phyloP scores from a whole-genome alignment of 2,113 vertebrate genomes.

The Eubucco bourcierii region DNA sequence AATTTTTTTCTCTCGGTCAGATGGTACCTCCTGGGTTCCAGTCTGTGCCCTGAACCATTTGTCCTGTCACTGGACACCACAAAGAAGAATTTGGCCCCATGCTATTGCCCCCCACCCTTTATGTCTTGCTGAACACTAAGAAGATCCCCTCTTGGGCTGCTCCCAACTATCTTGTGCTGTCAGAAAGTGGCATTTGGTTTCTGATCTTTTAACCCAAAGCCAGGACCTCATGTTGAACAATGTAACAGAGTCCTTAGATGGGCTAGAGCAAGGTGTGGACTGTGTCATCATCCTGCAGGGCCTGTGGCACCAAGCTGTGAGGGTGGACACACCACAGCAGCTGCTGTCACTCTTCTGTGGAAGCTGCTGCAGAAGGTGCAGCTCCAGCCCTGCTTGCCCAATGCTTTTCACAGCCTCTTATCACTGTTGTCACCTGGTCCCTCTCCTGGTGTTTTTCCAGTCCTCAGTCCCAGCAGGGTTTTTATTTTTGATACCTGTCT shows the following conservation, averaged over 20 bases:
- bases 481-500: conserved; percentile 2
- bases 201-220: rapidly evolving
- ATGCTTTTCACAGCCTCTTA: background rate
- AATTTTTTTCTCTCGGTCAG: too few relatives aligned
- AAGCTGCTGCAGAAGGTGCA: rapidly evolving
- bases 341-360: rapidly evolving
- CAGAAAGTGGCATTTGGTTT: rapidly evolving
- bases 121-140: too few relatives aligned
- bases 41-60: too few relatives aligned
- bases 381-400: background rate
- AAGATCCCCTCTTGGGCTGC: too few relatives aligned
- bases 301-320: rapidly evolving
- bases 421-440: background rate
- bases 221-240: background rate
- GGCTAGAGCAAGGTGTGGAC: background rate
- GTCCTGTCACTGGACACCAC: too few relatives aligned
- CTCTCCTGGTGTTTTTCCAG: background rate
- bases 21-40: too few relatives aligned
- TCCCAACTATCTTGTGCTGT: background rate
- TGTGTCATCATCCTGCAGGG: rapidly evolving
- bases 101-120: too few relatives aligned
- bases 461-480: background rate
- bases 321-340: rapidly evolving
- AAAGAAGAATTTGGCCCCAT: too few relatives aligned
- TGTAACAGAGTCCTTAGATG: rapidly evolving